Percentiles rank a stretch among this genome's conserved stretches.
These are phyloP conservation scores for Blennius ocellaris DNA, from an alignment of 2,113 vertebrate species.

Conservation along the genomic window DNA sequence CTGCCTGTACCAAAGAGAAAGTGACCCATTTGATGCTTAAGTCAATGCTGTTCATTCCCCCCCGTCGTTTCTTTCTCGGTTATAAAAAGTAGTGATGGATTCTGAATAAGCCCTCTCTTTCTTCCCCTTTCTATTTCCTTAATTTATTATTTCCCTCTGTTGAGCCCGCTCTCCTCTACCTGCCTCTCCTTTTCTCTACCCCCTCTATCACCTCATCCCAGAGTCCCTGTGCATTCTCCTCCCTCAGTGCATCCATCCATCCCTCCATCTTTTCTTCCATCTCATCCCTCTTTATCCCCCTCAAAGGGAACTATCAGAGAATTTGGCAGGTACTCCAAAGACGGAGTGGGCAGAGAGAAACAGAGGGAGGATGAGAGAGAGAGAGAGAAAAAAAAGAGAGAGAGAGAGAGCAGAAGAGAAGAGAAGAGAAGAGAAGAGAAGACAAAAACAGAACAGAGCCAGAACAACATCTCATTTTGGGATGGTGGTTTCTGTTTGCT, in stretches of 20 bases:
- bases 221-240: conserved; percentile 45
- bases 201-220: conserved; percentile 25
- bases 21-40: too few species aligned
- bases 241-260: conserved; percentile 38
- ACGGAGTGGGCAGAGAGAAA: conserved; percentile 47
- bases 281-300: conserved; percentile 67
- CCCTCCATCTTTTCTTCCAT: conserved; percentile 38
- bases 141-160: conserved; percentile 27
- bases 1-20: too few species aligned
- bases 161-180: conserved; percentile 2
- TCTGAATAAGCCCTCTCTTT: neutral
- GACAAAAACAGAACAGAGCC: too few species aligned
- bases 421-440: conserved; percentile 11
- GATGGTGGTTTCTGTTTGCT: conserved; percentile 49
- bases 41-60: neutral
- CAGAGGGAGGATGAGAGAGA: conserved; percentile 16
- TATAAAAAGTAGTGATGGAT: conserved; percentile 31
- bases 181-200: conserved; percentile 24
- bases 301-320: conserved; percentile 67
- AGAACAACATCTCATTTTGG: conserved; percentile 44
- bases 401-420: conserved; percentile 18
- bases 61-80: conserved; percentile 2
- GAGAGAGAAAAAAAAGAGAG: too few species aligned
- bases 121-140: conserved; percentile 5
- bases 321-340: conserved; percentile 65